These are phyloP conservation scores for Resseliella maxima DNA, from an alignment of 2,888 invertebrate genomes.

Conservation along the genomic window DNA sequence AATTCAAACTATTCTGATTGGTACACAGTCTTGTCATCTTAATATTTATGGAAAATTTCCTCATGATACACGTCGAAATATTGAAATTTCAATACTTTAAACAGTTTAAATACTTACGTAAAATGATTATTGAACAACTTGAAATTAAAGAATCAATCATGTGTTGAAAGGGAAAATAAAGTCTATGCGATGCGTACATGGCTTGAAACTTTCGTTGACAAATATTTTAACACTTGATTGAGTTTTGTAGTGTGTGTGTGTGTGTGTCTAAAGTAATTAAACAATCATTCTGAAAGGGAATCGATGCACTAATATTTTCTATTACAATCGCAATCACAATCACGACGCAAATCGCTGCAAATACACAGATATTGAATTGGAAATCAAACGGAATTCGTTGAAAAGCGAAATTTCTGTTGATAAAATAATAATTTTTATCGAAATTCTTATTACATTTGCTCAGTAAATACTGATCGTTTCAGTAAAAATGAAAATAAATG, in stretches of 20 bases:
- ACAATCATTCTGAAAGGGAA: not conserved
- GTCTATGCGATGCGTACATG: not conserved
- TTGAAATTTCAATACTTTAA: too few species aligned
- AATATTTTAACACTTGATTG: constrained; percentile 8
- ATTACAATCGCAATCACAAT: not conserved
- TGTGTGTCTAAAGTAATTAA: not conserved
- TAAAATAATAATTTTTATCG: not conserved
- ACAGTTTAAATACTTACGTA: not conserved
- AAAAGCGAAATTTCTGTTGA: constrained; percentile 14
- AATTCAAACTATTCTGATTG: not conserved
- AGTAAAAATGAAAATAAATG: constrained; percentile 42
- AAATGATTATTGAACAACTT: not conserved
- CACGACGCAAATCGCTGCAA: not conserved
- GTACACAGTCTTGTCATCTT: too few species aligned
- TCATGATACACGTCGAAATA: too few species aligned
- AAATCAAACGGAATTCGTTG: not conserved
- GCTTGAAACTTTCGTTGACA: constrained; percentile 8
- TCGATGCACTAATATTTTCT: not conserved
- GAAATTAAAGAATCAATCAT: too few species aligned
- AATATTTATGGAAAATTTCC: too few species aligned
- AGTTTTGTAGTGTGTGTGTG: not conserved
- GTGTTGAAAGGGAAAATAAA: too few species aligned
- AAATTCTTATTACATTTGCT: not conserved
- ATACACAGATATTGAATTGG: not conserved
- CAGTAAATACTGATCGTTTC: constrained; percentile 21